Base-by-base conservation (phyloP, 2,888 invertebrate species). In the Brenthis daphne region DNA sequence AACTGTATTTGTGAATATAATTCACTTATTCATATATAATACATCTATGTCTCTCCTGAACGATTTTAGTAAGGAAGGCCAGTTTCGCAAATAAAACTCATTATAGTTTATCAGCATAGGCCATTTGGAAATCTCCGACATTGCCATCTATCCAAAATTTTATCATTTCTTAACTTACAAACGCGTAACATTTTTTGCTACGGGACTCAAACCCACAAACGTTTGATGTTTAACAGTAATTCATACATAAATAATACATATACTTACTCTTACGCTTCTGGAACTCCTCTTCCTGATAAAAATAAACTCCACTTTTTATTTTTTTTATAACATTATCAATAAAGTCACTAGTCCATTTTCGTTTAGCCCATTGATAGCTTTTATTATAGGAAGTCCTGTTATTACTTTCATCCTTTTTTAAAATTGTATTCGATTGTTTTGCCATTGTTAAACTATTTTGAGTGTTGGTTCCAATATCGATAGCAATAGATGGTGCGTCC, bases 281-380 rank as follows among this genome's bases (percentile, higher is more conserved):
- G 61, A 74, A 80, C 61, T 71, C 68, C 65, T 85, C 68, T 1
- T 68, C 86, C 58, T 82, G 79, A 65, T 73, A 85, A 67, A 86
- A 90, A 77, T 91, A 91, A 65, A 82, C 81, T 56, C 92, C 92
- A 71, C 72, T 81, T 61, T 81, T 84, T 33, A 92, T 82, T 72
- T 90, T 90, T 67, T 77, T 85, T 53, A 91, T 87, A 16, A 92
- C 83, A 68, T 83, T 89, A n/a, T 92, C 92, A 64, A 91, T 85
- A 61, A 89, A 86, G 60, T 90, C 88, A 75, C 84, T 89, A 0
- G 86, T 84, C 84, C 86, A 82, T 75, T 83, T 89, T 12, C 81
- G 80, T 79, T 85, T 90, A 13, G 83, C 75, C 85, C 86, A 85
- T 14, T 82, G 79, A 67, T 80, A 68, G 64, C 72, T 76, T 20